A percentile compares a stretch with the other conserved stretches of the same genome.
Evolutionary conservation across 2,113 vertebrate species (phyloP).

Genomic region (Glaucidium brasilianum): DNA sequence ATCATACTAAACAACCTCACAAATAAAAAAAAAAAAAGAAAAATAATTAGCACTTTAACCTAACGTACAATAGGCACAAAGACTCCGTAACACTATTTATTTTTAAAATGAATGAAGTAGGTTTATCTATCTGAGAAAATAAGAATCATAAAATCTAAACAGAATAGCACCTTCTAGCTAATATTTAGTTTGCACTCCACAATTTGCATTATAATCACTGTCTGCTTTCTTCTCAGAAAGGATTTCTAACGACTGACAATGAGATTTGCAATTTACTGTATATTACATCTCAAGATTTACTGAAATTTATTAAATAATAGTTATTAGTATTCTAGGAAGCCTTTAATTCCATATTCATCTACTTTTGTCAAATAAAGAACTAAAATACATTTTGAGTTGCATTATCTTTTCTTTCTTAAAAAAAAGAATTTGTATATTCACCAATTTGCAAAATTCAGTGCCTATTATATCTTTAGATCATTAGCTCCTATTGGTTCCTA

Average conservation of each 20-base stretch:
- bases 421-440: neutral
- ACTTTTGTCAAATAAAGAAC: neutral
- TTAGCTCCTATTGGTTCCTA: neutral
- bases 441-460: neutral
- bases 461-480: neutral
- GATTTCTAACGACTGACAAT: neutral
- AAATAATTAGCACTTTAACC: neutral
- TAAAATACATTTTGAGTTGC: neutral
- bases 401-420: neutral
- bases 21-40: neutral
- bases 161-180: neutral
- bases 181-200: neutral
- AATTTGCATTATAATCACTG: slow-evolving; percentile 25
- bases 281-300: neutral
- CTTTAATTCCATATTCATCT: slow-evolving; percentile 1
- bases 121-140: neutral
- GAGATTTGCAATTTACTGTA: slow-evolving; percentile 17
- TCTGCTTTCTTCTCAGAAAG: neutral
- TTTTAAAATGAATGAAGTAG: neutral
- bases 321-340: neutral
- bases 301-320: neutral
- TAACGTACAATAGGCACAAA: neutral
- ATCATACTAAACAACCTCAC: neutral
- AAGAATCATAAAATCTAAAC: slow-evolving; percentile 4
- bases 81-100: neutral